Percentiles rank a stretch among this genome's conserved stretches.
Conservation (phyloP, 2,113 vertebrate species). For the Gyps fulvus region DNA sequence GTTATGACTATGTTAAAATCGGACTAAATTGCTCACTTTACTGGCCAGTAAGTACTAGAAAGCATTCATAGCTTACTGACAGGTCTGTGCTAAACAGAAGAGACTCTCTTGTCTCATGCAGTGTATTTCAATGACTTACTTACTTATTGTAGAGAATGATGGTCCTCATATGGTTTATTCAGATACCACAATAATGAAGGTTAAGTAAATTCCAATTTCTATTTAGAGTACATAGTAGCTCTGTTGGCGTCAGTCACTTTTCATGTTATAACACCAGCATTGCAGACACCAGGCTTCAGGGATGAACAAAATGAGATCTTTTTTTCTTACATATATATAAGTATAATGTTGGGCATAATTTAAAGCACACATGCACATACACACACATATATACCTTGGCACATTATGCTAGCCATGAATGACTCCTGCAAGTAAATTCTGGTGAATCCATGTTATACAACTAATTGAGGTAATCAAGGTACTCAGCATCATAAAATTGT, state of each 20-base stretch:
- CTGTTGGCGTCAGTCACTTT: neutral
- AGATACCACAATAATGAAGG: neutral
- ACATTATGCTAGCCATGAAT: neutral
- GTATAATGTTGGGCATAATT: neutral
- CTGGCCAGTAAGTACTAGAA: neutral
- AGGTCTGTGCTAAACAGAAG: neutral
- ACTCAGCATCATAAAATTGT: conserved; percentile 14
- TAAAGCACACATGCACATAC: neutral
- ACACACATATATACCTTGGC: neutral
- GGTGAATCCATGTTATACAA: neutral
- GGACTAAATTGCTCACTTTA: neutral
- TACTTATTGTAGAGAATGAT: neutral
- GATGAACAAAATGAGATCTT: neutral
- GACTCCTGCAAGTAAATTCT: neutral
- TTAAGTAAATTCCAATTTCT: neutral
- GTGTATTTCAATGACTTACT: neutral
- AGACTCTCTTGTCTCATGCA: neutral
- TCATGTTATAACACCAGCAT: neutral
- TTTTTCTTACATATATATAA: neutral
- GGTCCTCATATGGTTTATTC: neutral
- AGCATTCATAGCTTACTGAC: neutral
- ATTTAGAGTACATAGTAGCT: neutral
- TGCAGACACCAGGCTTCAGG: neutral
- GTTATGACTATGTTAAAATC: neutral
- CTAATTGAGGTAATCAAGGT: conserved; percentile 52